phyloP scores from a whole-genome alignment of 1,140 invertebrate species.

The Heliconius eleuchia region DNA sequence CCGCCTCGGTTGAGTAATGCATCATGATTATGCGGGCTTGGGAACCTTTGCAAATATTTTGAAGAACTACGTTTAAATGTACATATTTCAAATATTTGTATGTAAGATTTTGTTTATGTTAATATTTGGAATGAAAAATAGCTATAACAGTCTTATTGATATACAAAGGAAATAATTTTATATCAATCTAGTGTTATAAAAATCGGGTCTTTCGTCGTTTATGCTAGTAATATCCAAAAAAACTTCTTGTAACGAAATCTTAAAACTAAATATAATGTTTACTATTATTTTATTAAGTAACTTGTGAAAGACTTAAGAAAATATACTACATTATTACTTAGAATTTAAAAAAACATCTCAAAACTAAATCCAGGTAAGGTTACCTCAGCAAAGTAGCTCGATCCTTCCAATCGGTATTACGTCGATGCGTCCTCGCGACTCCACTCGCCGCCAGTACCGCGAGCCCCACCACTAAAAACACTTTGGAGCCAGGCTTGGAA shows the following conservation, averaged over 20 bases:
- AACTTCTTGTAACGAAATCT: no score
- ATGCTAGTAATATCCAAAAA: no score
- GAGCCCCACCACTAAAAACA: conserved; percentile 77
- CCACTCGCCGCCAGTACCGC: conserved; percentile 83
- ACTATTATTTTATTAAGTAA: no score
- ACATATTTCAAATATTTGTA: not conserved
- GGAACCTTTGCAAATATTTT: not conserved
- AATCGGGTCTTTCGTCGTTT: no score
- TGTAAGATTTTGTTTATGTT: not conserved
- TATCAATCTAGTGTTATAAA: no score
- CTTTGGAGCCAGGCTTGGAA: conserved; percentile 77
- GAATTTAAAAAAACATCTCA: no score
- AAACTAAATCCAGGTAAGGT: not conserved
- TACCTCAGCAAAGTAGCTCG: conserved; percentile 88
- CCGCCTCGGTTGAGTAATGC: not conserved
- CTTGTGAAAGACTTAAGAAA: no score
- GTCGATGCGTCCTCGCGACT: conserved; percentile 84
- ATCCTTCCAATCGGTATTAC: conserved; percentile 90
- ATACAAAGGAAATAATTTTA: no score
- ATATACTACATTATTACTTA: no score
- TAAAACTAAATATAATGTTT: no score
- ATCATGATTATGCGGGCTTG: conserved; percentile 6
- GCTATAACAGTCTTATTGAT: no score
- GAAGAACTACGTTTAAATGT: not conserved
- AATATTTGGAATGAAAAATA: not conserved